Conservation (phyloP, 2,888 invertebrate species). For the Ditylenchus weischeri region DNA sequence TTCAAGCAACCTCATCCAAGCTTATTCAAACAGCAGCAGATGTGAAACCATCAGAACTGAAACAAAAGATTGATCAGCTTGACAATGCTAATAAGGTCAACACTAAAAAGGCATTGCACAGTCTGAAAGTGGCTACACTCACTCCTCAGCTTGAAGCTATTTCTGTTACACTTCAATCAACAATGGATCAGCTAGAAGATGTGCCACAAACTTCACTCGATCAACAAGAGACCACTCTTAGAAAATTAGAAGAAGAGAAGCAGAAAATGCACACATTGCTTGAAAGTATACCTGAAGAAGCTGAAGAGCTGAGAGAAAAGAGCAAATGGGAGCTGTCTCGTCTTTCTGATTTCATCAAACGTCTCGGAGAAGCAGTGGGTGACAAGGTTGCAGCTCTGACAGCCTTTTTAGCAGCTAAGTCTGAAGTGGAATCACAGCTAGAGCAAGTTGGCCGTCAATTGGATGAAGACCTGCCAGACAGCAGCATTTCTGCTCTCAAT, state of each 20-base stretch:
- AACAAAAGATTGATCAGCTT: background rate
- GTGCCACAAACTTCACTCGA: constrained; percentile 13
- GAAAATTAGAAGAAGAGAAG: constrained; percentile 17
- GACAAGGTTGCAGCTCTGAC: constrained; percentile 16
- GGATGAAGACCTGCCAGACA: constrained; percentile 1
- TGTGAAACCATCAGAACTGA: background rate
- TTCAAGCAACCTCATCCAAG: background rate
- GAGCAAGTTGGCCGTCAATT: constrained; percentile 5
- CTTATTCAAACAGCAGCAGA: background rate
- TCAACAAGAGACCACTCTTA: constrained; percentile 12
- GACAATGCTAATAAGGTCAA: background rate
- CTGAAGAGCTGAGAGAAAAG: constrained; percentile 12
- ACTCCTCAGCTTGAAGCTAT: constrained; percentile 18
- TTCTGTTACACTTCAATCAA: constrained; percentile 5
- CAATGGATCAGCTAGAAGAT: constrained; percentile 1
- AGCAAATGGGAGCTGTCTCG: background rate
- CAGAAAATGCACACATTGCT: constrained; percentile 9
- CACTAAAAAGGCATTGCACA: background rate
- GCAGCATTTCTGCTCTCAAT: background rate
- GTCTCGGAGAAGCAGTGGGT: constrained; percentile 6
- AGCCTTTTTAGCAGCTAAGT: background rate
- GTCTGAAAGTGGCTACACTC: constrained; percentile 5
- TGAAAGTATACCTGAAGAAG: constrained; percentile 22
- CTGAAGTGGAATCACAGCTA: constrained; percentile 2
- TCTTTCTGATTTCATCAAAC: constrained; percentile 15